Conservation (phyloP, 2,888 invertebrate species). For the Bhutanitis thaidina region DNA sequence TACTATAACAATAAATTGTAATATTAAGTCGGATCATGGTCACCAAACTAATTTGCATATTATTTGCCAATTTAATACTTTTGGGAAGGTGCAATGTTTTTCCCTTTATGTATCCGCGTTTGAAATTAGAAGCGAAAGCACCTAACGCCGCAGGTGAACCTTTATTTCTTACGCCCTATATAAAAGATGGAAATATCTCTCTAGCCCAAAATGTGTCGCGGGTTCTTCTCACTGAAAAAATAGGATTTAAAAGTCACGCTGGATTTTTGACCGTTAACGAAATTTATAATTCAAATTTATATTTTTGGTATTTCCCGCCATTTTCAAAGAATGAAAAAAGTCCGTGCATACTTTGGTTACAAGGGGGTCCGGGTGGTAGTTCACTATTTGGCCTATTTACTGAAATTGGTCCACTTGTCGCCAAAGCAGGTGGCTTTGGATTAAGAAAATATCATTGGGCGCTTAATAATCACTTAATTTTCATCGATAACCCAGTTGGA, state of each 20-base stretch:
- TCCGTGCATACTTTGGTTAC: constrained; percentile 78
- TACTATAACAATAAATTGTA: too few species aligned
- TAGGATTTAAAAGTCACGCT: constrained; percentile 75
- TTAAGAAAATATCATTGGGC: constrained; percentile 79
- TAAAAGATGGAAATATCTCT: constrained; percentile 70
- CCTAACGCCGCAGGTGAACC: constrained; percentile 53
- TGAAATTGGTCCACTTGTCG: constrained; percentile 81
- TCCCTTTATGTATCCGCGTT: constrained; percentile 54
- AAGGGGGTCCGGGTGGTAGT: constrained; percentile 80
- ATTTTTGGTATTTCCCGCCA: constrained; percentile 84
- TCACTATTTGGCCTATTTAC: constrained; percentile 77
- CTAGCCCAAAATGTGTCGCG: constrained; percentile 64
- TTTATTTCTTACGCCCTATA: constrained; percentile 79
- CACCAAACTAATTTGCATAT: constrained; percentile 1
- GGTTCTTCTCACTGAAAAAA: constrained; percentile 50
- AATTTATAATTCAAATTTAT: constrained; percentile 77
- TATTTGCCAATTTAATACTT: constrained; percentile 8
- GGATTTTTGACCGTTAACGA: constrained; percentile 82
- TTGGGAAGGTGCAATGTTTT: constrained; percentile 4
- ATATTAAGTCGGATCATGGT: not conserved
- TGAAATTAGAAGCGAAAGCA: constrained; percentile 41
- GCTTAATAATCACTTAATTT: constrained; percentile 77
- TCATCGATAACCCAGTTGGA: constrained; percentile 84
- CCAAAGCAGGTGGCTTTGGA: constrained; percentile 53
- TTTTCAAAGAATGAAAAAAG: constrained; percentile 54